Percentiles rank a stretch among this genome's conserved stretches.
These are phyloP conservation scores for Ailurus styani DNA, from an alignment of 2,113 vertebrate genomes.

Conservation along the genomic window DNA sequence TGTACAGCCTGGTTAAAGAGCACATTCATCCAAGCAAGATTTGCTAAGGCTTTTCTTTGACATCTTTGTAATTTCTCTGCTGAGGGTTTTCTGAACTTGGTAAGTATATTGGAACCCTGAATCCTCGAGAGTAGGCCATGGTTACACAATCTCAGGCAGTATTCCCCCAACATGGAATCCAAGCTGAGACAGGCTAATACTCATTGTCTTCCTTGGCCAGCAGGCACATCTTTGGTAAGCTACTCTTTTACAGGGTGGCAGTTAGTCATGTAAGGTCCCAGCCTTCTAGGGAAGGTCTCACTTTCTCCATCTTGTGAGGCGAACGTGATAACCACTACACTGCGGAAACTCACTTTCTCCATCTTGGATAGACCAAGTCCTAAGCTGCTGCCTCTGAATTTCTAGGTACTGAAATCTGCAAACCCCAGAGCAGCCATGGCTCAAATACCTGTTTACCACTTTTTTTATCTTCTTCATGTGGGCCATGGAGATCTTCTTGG, in stretches of 20 bases:
- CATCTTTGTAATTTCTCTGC: background rate
- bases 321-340: no score
- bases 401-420: background rate
- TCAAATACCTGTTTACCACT: background rate
- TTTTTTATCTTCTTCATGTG: background rate
- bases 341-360: no score
- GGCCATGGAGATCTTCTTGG: background rate
- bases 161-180: background rate
- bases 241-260: background rate
- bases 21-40: background rate
- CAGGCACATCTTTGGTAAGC: background rate
- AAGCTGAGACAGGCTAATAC: background rate
- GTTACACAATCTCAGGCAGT: background rate
- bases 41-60: conserved; percentile 16
- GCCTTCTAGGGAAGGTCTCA: background rate
- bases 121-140: background rate
- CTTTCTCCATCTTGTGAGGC: no score
- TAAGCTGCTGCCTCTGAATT: background rate
- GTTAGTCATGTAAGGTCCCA: background rate
- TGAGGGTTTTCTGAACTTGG: background rate
- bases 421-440: background rate
- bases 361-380: background rate
- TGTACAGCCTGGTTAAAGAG: background rate
- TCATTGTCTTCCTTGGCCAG: background rate
- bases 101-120: background rate